Conservation (phyloP, 2,113 vertebrate genomes). For the Notothenia coriiceps region DNA sequence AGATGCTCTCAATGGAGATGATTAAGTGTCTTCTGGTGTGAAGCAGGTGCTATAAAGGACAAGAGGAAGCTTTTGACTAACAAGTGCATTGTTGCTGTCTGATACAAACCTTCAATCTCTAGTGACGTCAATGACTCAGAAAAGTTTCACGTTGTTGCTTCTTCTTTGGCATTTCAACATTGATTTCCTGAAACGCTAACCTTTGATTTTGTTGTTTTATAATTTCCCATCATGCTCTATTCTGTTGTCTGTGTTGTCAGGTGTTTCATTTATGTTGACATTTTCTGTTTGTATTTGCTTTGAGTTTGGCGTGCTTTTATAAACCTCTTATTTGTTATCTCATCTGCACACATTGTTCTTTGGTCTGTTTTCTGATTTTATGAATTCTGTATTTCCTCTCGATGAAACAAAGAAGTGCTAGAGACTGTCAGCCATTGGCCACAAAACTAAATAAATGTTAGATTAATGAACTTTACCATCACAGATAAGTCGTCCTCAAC, state of each 20-base stretch:
- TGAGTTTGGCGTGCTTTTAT: slow-evolving; percentile 13
- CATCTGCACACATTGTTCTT: slow-evolving; percentile 25
- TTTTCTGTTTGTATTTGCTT: slow-evolving; percentile 32
- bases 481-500: neutral
- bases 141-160: neutral
- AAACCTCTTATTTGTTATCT: slow-evolving; percentile 36
- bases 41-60: neutral
- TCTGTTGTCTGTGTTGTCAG: neutral
- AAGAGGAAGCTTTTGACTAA: neutral
- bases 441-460: neutral
- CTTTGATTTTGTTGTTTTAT: neutral
- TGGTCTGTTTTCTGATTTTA: neutral
- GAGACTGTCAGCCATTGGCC: neutral
- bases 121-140: neutral
- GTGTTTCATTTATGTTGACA: neutral
- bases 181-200: neutral
- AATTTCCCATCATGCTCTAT: neutral
- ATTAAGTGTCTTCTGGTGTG: neutral
- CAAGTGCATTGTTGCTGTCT: neutral
- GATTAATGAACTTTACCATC: neutral
- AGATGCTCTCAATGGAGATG: neutral
- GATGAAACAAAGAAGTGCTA: neutral
- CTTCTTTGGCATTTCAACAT: neutral
- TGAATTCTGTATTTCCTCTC: neutral
- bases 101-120: neutral